Evolutionary conservation across 2,113 vertebrate genomes (phyloP).

Genomic region (Petroica traversi): DNA sequence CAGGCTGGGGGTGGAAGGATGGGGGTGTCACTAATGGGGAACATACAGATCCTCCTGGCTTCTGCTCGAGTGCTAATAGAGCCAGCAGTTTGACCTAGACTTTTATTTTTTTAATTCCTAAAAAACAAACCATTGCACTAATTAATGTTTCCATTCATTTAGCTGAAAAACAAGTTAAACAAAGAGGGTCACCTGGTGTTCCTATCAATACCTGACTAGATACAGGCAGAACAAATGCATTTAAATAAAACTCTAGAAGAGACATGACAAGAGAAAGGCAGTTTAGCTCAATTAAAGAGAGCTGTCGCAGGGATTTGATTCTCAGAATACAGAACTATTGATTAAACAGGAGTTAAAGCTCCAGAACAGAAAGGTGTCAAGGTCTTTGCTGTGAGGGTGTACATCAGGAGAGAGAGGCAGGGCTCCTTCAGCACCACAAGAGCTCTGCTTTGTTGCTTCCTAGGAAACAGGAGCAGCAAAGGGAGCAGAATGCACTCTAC

Average conservation of each 20-base stretch:
- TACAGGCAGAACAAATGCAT: slow-evolving; percentile 19
- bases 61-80: neutral
- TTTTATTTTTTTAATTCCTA: neutral
- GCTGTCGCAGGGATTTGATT: slow-evolving; percentile 48
- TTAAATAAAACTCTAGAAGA: slow-evolving; percentile 39
- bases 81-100: neutral
- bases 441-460: slow-evolving; percentile 45
- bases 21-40: slow-evolving; percentile 20
- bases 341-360: slow-evolving; percentile 47
- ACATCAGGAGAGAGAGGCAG: slow-evolving; percentile 28
- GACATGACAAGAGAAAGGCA: slow-evolving; percentile 52
- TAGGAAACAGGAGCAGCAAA: slow-evolving; percentile 42
- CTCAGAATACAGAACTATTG: slow-evolving; percentile 51
- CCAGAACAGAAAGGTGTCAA: slow-evolving; percentile 52
- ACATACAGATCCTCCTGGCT: slow-evolving; percentile 14
- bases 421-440: neutral
- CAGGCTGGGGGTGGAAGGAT: neutral
- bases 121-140: neutral
- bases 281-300: slow-evolving; percentile 54
- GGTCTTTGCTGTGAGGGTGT: slow-evolving; percentile 1
- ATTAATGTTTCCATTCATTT: slow-evolving; percentile 49
- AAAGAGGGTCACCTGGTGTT: slow-evolving; percentile 46
- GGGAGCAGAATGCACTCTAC: slow-evolving; percentile 2
- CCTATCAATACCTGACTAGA: neutral
- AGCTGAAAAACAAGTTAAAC: slow-evolving; percentile 49